Evolutionary conservation across 1,140 invertebrate genomes (phyloP), one percentile per base, ranked within the genome.

Genomic region (Zaprionus taronus): DNA sequence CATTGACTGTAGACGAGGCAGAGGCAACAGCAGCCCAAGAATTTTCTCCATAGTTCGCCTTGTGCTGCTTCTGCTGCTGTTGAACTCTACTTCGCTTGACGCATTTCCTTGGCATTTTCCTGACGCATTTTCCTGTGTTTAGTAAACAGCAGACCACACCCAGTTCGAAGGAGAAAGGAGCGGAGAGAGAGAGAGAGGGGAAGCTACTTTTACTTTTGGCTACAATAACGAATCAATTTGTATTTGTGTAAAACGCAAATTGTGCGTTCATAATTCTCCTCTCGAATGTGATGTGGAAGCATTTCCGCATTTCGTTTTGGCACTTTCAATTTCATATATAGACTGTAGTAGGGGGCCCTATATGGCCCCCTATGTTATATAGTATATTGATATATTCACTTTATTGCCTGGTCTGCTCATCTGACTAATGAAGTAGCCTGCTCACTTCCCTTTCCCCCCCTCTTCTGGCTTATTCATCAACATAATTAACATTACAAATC

Each of bases 401-500:
- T 80, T 79, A 80, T 86, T 77, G 73, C 73, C 77, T 76, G 58
- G 53, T 49, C 66, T 63, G 72, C 69, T 61, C 67, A 70, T n/a
- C 83, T 87, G 83, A 87, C 80, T 87, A 87, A 87, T 87, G 73
- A 80, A 77, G 57, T 67, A 11, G 47, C 47, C 12, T 55, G 56
- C 56, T 55, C 22, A 20, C 38, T 47, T 17, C 17, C 34, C 38
- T 22, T 15, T 24, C 49, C 28, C 49, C 28, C 41, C 53, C 20
- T 57, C 14, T 15, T 6, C 60, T 9, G 28, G 55, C 64, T 77
- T 77, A 77, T 73, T 77, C 75, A 77, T 73, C 64, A 77, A 64
- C 75, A 77, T 89, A 84, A 89, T 90, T 90, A 89, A 84, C 85
- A 90, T 90, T 90, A 89, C 81, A 84, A 89, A 90, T 89, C 85